A percentile compares a stretch with the other conserved stretches of the same genome.
These are phyloP conservation scores for Mimachlamys varia DNA, from an alignment of 2,888 invertebrate genomes.

Conservation along the genomic window DNA sequence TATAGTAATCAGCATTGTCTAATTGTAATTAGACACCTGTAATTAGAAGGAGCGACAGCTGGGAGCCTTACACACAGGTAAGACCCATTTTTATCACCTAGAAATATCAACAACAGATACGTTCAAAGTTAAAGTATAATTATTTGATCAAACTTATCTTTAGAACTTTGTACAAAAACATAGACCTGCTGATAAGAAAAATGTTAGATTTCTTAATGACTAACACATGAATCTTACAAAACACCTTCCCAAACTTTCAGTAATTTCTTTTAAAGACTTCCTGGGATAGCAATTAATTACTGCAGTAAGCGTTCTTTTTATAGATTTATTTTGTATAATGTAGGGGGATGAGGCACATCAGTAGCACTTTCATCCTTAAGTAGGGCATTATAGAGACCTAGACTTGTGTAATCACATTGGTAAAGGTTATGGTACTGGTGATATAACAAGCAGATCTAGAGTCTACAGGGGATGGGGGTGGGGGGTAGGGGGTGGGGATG, in stretches of 20 bases:
- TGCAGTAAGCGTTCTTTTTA: slow-evolving; percentile 11
- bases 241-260: not conserved
- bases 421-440: not conserved
- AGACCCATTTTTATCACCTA: not conserved
- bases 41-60: not conserved
- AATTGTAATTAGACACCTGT: not conserved
- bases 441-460: too few relatives aligned
- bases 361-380: not conserved
- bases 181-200: not conserved
- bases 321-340: slow-evolving; percentile 16
- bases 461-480: too few relatives aligned
- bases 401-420: not conserved
- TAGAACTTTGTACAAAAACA: not conserved
- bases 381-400: not conserved
- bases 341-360: not conserved
- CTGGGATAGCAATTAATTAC: slow-evolving; percentile 1
- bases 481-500: too few relatives aligned
- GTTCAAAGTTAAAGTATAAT: not conserved
- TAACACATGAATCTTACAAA: not conserved
- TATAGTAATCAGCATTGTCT: slow-evolving; percentile 9
- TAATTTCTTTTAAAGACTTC: not conserved
- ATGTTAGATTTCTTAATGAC: not conserved
- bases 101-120: not conserved
- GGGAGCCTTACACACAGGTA: not conserved
- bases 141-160: not conserved